Evolutionary conservation across 2,797 vertebrate species (phyloP).

Genomic region (Nannoperca australis): DNA sequence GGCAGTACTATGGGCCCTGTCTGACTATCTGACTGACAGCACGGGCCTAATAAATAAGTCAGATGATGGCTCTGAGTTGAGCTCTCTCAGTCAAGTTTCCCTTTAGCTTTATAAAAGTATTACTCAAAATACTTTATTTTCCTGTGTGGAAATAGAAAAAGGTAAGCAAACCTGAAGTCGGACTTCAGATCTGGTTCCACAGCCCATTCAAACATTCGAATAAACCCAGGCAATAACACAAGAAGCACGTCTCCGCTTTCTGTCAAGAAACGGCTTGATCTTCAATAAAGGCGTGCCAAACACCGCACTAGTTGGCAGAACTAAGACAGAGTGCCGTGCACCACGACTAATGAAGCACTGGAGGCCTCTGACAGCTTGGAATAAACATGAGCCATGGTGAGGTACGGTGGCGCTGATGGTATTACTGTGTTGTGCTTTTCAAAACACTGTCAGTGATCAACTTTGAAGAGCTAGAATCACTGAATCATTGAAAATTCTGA

Average conservation of each 20-base stretch:
- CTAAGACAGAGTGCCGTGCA: constrained; percentile 43
- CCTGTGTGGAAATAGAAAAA: constrained; percentile 5
- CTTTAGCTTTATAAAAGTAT: background rate
- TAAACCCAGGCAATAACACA: constrained; percentile 1
- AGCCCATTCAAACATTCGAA: background rate
- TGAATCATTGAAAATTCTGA: constrained; percentile 1
- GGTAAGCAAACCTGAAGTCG: background rate
- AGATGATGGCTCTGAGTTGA: background rate
- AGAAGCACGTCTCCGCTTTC: background rate
- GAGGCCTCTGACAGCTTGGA: constrained; percentile 50
- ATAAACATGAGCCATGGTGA: constrained; percentile 55
- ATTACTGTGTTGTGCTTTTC: constrained; percentile 22
- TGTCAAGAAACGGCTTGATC: constrained; percentile 25
- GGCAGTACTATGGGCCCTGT: background rate
- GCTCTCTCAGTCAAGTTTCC: constrained; percentile 20
- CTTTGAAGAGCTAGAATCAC: constrained; percentile 17
- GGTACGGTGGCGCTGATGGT: constrained; percentile 15
- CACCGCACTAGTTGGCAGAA: constrained; percentile 39
- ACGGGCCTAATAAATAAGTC: constrained; percentile 33
- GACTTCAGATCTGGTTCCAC: background rate
- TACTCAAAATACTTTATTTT: constrained; percentile 11
- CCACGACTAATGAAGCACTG: constrained; percentile 58
- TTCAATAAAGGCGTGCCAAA: constrained; percentile 32
- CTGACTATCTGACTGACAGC: constrained; percentile 37
- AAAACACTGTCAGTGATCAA: constrained; percentile 31